Evolutionary conservation across 2,113 vertebrate genomes (phyloP).

Genomic region (Ia io): DNA sequence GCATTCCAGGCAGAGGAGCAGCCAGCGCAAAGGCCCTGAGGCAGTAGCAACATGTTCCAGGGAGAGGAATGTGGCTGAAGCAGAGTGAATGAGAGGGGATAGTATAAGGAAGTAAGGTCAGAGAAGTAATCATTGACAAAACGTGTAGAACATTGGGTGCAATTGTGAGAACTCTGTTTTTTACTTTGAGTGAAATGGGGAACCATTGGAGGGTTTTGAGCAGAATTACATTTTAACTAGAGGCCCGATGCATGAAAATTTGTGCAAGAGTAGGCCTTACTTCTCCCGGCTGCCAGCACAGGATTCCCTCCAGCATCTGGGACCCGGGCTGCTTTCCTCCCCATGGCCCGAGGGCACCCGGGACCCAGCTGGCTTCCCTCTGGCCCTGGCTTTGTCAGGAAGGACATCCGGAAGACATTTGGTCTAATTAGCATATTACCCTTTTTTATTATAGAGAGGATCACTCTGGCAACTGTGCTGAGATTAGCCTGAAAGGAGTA

Average conservation of each 20-base stretch:
- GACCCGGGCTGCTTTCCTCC: no score
- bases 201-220: background rate
- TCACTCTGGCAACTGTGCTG: background rate
- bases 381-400: no score
- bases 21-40: background rate
- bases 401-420: no score
- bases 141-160: no score
- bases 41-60: background rate
- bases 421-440: no score
- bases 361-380: no score
- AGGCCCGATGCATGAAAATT: no score
- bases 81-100: background rate
- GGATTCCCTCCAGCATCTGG: no score
- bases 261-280: no score
- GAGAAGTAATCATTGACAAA: background rate
- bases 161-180: background rate
- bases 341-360: no score
- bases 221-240: background rate
- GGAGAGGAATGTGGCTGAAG: background rate
- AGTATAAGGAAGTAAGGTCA: background rate
- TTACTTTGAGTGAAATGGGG: background rate
- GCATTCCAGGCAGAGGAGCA: background rate
- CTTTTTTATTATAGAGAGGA: background rate
- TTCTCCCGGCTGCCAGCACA: no score
- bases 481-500: background rate